These are phyloP conservation scores for Teinopalpus imperialis DNA, from an alignment of 2,888 invertebrate species.

Conservation along the genomic window DNA sequence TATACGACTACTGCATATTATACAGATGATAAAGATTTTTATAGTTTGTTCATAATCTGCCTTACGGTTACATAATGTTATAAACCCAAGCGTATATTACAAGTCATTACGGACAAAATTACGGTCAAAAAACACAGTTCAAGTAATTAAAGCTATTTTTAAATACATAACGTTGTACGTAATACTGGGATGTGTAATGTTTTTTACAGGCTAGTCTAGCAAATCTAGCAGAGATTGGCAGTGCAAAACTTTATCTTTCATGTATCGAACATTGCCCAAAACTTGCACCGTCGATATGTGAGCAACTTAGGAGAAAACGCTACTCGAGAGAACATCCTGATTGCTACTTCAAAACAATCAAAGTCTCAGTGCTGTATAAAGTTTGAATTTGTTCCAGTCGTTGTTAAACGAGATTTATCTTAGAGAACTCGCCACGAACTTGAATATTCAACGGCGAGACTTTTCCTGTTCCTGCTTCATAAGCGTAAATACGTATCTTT, in stretches of 20 bases:
- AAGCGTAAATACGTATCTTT: constrained; percentile 15
- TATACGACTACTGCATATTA: too few relatives aligned
- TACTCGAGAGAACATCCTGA: background rate
- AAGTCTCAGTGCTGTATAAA: constrained; percentile 3
- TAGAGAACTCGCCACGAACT: constrained; percentile 5
- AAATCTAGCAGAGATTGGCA: too few relatives aligned
- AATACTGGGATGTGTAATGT: too few relatives aligned
- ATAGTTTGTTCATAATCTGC: too few relatives aligned
- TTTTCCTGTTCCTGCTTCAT: constrained; percentile 24
- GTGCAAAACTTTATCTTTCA: background rate
- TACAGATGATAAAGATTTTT: too few relatives aligned
- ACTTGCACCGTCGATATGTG: background rate
- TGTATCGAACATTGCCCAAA: background rate
- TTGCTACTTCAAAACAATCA: constrained; percentile 8
- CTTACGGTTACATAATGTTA: too few relatives aligned
- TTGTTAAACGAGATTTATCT: constrained; percentile 20
- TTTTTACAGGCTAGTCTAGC: too few relatives aligned
- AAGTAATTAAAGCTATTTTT: too few relatives aligned
- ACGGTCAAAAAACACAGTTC: too few relatives aligned
- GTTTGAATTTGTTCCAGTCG: constrained; percentile 14
- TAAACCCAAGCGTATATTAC: too few relatives aligned
- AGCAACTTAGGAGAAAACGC: background rate
- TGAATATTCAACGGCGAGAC: constrained; percentile 15
- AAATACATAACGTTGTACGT: too few relatives aligned
- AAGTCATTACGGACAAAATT: too few relatives aligned